phyloP scores from a whole-genome alignment of 2,797 vertebrate genomes.

The Neosilurus hyrtlii region DNA sequence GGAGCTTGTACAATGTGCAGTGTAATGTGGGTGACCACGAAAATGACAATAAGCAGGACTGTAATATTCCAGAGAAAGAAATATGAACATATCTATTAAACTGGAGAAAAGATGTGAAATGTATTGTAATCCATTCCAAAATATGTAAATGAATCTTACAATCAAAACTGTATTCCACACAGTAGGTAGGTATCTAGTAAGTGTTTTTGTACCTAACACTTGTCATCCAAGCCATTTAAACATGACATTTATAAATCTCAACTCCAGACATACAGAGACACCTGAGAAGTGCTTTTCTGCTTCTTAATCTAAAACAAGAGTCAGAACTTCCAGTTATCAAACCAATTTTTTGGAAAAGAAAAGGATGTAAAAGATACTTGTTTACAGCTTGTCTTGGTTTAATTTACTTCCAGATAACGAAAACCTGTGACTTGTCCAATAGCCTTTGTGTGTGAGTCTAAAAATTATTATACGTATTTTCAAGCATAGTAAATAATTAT shows the following conservation, averaged over 20 bases:
- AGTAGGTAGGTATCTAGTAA: neutral
- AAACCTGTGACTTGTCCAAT: neutral
- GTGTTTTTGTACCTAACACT: neutral
- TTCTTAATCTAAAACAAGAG: neutral
- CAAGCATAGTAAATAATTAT: too few species aligned
- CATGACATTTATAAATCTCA: neutral
- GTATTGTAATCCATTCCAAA: neutral
- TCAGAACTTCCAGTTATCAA: neutral
- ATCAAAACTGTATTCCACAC: neutral
- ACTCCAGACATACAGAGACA: neutral
- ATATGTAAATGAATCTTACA: neutral
- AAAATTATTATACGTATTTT: too few species aligned
- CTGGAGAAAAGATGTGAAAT: neutral
- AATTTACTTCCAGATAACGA: neutral
- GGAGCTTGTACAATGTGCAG: too few species aligned
- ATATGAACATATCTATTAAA: neutral
- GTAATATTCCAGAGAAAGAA: too few species aligned
- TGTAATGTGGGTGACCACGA: too few species aligned
- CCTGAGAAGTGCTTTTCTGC: neutral
- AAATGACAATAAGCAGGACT: too few species aligned
- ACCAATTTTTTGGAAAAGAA: neutral
- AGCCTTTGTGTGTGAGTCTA: neutral
- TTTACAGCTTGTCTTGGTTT: neutral
- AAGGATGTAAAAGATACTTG: neutral
- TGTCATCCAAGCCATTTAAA: neutral